Evolutionary conservation across 1,140 invertebrate genomes (phyloP).

Genomic region (Chrysopa pallens): DNA sequence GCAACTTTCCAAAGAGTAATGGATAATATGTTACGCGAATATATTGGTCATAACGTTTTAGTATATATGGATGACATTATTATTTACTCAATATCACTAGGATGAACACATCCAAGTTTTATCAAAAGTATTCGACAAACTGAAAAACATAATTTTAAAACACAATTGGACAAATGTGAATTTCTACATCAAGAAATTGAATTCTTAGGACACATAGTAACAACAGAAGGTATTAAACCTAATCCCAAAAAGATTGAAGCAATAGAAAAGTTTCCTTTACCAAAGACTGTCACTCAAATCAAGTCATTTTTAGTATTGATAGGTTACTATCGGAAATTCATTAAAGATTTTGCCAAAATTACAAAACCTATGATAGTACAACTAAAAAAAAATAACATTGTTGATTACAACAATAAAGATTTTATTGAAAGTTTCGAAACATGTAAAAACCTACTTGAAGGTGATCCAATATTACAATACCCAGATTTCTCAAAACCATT

Average conservation of each 20-base stretch:
- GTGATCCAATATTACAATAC: no score
- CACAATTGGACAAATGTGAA: slow-evolving; percentile 12
- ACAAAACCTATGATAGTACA: slow-evolving; percentile 18
- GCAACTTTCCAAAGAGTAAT: slow-evolving; percentile 24
- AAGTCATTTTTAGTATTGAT: slow-evolving; percentile 8
- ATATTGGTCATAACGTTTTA: slow-evolving; percentile 13
- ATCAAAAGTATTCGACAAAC: slow-evolving; percentile 8
- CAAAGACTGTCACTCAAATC: slow-evolving; percentile 9
- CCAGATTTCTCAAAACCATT: no score
- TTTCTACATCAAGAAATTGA: slow-evolving; percentile 7
- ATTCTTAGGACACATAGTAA: slow-evolving; percentile 6
- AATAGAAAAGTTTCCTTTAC: slow-evolving; percentile 8
- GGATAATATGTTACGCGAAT: slow-evolving; percentile 18
- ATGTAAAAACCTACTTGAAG: no score
- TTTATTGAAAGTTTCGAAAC: no score
- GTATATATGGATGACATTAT: slow-evolving; percentile 21
- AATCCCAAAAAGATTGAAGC: slow-evolving; percentile 10
- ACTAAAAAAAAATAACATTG: slow-evolving; percentile 14
- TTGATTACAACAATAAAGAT: neutral
- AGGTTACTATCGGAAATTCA: slow-evolving; percentile 8
- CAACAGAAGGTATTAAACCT: slow-evolving; percentile 5
- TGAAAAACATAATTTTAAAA: slow-evolving; percentile 10
- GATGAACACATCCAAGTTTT: slow-evolving; percentile 9
- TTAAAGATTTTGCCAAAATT: slow-evolving; percentile 13
- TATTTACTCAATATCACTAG: slow-evolving; percentile 7